Base-by-base conservation (phyloP, 2,113 vertebrate species). In the Silurus asotus region DNA sequence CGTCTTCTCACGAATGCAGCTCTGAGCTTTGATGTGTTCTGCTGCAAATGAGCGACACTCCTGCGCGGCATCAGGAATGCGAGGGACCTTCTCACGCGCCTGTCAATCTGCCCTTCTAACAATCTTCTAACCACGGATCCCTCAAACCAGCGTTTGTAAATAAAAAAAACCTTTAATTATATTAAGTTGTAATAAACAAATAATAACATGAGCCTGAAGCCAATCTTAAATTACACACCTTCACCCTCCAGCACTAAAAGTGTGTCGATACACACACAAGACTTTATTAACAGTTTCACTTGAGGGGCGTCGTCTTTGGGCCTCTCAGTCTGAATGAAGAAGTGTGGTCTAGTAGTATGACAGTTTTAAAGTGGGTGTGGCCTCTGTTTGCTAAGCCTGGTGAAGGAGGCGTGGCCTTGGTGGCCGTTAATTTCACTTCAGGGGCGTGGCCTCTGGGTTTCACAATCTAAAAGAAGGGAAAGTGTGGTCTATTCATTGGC, bases 21-120 rank as follows among this genome's bases (percentile, higher is more conserved):
- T 83, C 62, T 4, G 20, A 45, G 76, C 87, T 90, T 88, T 90
- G 84, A 90, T 81, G 81, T 88, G 67, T 82, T 82, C 77, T 45
- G 25, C 48, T 65, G 61, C 81, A 86, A 81, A 84, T 81, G 75
- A 87, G 77, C 56, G 7, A 48, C 13, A 53, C 70, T 74, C 80
- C 86, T 59, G 64, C 48, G 55, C 53, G 65, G 77, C 59, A 28
- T 48, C 82, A 37, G 13, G 10, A 28, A 28, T 8, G 48, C 45
- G 8, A 58, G 88, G 61, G n/a, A 58, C 49, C 59, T 64, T 62
- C 72, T 67, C 48, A 82, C n/a, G 4, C 77, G 20, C 25, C 77
- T 56, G 51, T 75, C 72, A 75, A 23, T 75, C 70, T 51, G 49
- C n/a, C 13, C 2, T 55, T 20, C 51, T 28, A 10, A 20, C 15